A percentile compares a stretch with the other conserved stretches of the same genome.
These are phyloP conservation scores for Dipodomys ordii DNA, from an alignment of 2,113 vertebrate species.

Conservation along the genomic window DNA sequence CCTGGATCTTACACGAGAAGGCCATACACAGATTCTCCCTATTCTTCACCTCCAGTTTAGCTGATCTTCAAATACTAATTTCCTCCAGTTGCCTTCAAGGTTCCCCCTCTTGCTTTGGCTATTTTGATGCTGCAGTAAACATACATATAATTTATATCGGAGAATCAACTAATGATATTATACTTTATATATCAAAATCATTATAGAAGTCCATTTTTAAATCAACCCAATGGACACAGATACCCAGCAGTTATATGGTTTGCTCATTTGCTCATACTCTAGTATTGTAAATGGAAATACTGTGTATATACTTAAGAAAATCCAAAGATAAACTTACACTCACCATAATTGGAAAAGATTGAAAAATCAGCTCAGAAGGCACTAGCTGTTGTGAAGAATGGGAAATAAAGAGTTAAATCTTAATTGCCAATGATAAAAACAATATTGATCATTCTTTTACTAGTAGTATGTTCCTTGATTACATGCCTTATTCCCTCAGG, in stretches of 20 bases:
- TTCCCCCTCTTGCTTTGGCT: neutral
- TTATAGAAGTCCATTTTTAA: too few relatives aligned
- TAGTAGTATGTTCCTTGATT: neutral
- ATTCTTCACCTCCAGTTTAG: neutral
- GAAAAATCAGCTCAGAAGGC: accelerated
- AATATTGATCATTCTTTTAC: too few relatives aligned
- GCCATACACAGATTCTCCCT: neutral
- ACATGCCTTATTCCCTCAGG: neutral
- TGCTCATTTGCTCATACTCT: neutral
- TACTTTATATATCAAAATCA: too few relatives aligned
- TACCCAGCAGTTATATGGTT: neutral
- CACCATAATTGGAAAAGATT: neutral
- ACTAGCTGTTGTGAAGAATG: neutral
- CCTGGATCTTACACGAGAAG: neutral
- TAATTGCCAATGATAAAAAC: neutral
- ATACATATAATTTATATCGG: neutral
- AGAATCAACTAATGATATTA: neutral
- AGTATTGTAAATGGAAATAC: neutral
- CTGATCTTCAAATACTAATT: neutral
- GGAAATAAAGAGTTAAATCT: neutral
- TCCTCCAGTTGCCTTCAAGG: neutral
- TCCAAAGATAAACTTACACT: neutral
- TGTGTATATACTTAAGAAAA: neutral
- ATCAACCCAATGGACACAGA: too few relatives aligned
- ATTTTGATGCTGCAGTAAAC: neutral